Conservation (phyloP, 92 coral and sea anemone species). For the Montipora capitata region DNA sequence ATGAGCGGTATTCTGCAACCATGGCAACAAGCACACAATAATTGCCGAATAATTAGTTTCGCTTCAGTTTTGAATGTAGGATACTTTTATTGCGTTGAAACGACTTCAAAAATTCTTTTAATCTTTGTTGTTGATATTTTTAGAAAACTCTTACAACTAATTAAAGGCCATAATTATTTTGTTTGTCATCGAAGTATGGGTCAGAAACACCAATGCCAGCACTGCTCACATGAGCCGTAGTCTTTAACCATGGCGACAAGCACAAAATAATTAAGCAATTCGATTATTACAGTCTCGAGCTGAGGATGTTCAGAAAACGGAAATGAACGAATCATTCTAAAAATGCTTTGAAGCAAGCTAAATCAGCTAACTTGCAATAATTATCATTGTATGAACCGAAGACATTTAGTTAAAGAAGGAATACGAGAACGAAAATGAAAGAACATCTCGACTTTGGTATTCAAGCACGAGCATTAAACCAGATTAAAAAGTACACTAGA, state of each 20-base stretch:
- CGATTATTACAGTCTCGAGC: neutral
- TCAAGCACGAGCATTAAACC: too few relatives aligned
- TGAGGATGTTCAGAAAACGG: conserved; percentile 14
- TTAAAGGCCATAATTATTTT: neutral
- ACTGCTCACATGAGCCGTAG: conserved; percentile 15
- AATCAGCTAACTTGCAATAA: neutral
- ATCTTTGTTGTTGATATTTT: conserved; percentile 15
- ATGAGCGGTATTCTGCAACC: too few relatives aligned
- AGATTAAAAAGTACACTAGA: too few relatives aligned
- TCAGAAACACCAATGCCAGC: conserved; percentile 7
- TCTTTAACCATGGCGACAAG: conserved; percentile 14
- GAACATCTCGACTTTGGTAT: too few relatives aligned
- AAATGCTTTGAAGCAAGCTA: neutral
- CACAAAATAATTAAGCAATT: conserved; percentile 13
- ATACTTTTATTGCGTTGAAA: neutral
- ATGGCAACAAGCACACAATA: too few relatives aligned
- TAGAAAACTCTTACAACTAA: conserved; percentile 7
- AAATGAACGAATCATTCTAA: conserved; percentile 4
- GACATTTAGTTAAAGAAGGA: too few relatives aligned
- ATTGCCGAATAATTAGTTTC: too few relatives aligned
- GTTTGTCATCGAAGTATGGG: neutral
- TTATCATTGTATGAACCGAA: neutral
- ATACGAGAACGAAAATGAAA: too few relatives aligned
- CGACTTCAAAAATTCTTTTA: neutral
- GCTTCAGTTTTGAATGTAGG: too few relatives aligned